These are phyloP conservation scores for Pogonocichla stellata DNA, from an alignment of 2,113 vertebrate genomes.

Conservation along the genomic window DNA sequence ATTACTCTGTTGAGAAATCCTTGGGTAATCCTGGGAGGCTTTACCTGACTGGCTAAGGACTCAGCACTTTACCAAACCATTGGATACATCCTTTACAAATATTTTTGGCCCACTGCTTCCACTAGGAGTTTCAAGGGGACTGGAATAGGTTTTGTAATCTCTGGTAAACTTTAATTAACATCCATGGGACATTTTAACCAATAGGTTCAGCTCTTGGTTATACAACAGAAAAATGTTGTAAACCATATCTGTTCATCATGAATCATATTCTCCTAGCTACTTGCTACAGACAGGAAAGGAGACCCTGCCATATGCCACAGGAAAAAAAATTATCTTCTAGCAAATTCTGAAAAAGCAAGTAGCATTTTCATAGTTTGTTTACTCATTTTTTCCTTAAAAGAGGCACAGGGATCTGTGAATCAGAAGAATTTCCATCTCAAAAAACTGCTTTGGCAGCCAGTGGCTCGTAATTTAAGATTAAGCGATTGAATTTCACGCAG, in stretches of 20 bases:
- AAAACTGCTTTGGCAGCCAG: slow-evolving; percentile 45
- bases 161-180: slow-evolving; percentile 21
- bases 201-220: slow-evolving; percentile 24
- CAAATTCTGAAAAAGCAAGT: slow-evolving; percentile 73
- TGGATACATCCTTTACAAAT: background rate
- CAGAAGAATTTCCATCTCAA: slow-evolving; percentile 48
- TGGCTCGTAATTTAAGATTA: slow-evolving; percentile 63
- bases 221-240: slow-evolving; percentile 48
- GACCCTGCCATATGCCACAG: slow-evolving; percentile 79
- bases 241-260: slow-evolving; percentile 21
- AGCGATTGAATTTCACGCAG: slow-evolving; percentile 50
- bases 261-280: slow-evolving; percentile 70
- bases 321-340: slow-evolving; percentile 75
- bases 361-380: slow-evolving; percentile 48
- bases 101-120: slow-evolving; percentile 2
- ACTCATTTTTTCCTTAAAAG: slow-evolving; percentile 38
- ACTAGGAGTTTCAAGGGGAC: background rate
- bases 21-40: background rate
- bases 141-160: background rate
- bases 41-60: slow-evolving; percentile 25
- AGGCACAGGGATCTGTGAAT: slow-evolving; percentile 33
- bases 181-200: slow-evolving; percentile 41
- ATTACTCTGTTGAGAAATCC: slow-evolving; percentile 34
- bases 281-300: slow-evolving; percentile 82
- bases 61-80: background rate